A percentile compares a stretch with the other conserved stretches of the same genome.
phyloP scores from a whole-genome alignment of 1,140 invertebrate species.

The Cydia fagiglandana region DNA sequence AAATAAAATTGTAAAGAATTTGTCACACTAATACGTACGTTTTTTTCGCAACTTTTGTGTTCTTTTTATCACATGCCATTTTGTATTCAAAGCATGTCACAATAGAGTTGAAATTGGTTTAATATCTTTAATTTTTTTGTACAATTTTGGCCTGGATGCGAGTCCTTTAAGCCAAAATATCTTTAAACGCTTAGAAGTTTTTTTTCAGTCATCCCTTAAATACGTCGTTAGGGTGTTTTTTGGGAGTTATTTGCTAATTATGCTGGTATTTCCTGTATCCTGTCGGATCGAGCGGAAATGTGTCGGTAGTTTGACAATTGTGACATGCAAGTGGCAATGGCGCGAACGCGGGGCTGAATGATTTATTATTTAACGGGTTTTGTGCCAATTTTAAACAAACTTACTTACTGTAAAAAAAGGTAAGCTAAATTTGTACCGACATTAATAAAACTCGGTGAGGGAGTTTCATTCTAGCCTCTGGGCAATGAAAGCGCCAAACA shows the following conservation, averaged over 20 bases:
- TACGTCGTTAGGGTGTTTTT: slow-evolving; percentile 15
- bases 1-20: background rate
- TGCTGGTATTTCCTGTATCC: slow-evolving; percentile 4
- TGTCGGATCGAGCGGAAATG: background rate
- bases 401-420: no score
- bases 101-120: background rate
- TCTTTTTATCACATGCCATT: background rate
- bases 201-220: slow-evolving; percentile 2
- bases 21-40: background rate
- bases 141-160: no score
- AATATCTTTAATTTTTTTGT: no score
- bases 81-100: background rate
- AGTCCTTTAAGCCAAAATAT: no score
- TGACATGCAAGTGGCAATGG: background rate
- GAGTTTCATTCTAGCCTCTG: no score
- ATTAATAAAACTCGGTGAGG: no score
- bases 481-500: no score
- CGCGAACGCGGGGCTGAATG: background rate
- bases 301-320: background rate
- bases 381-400: no score
- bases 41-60: background rate
- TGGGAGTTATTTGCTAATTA: slow-evolving; percentile 11
- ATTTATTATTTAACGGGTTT: background rate
- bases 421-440: no score
- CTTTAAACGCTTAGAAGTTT: background rate